Conservation (phyloP, 2,888 invertebrate genomes). For the Drosophila silvestris region DNA sequence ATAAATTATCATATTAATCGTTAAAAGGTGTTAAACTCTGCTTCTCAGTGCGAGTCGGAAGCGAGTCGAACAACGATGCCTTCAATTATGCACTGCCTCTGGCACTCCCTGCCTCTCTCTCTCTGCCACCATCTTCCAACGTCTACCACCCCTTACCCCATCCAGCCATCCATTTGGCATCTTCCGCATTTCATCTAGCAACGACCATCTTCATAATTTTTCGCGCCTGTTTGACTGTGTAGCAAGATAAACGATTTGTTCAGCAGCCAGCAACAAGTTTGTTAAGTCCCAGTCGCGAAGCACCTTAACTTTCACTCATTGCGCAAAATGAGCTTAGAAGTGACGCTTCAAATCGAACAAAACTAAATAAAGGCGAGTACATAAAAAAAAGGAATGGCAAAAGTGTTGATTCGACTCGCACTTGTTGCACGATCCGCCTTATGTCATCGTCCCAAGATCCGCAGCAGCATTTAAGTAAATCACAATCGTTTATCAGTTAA, state of each 20-base stretch:
- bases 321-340: constrained; percentile 56
- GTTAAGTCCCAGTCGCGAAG: constrained; percentile 12
- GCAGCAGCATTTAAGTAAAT: constrained; percentile 12
- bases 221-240: constrained; percentile 8
- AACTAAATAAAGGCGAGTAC: constrained; percentile 25
- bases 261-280: constrained; percentile 18
- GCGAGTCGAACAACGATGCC: constrained; percentile 1
- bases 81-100: constrained; percentile 15
- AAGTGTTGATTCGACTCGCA: constrained; percentile 8
- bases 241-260: constrained; percentile 25
- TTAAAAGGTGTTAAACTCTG: constrained; percentile 51
- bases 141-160: not conserved
- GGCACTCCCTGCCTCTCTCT: not conserved
- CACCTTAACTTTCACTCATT: constrained; percentile 60
- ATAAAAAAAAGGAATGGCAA: constrained; percentile 5
- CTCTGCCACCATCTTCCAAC: not conserved
- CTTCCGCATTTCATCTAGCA: constrained; percentile 21
- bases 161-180: not conserved
- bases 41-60: constrained; percentile 17
- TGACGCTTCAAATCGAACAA: constrained; percentile 14
- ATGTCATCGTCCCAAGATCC: constrained; percentile 9
- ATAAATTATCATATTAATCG: constrained; percentile 65
- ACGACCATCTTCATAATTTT: constrained; percentile 16
- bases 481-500: constrained; percentile 41
- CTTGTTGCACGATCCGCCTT: constrained; percentile 28